These are phyloP conservation scores for Marcusenius ussheri DNA, from an alignment of 2,113 vertebrate genomes.

Conservation along the genomic window DNA sequence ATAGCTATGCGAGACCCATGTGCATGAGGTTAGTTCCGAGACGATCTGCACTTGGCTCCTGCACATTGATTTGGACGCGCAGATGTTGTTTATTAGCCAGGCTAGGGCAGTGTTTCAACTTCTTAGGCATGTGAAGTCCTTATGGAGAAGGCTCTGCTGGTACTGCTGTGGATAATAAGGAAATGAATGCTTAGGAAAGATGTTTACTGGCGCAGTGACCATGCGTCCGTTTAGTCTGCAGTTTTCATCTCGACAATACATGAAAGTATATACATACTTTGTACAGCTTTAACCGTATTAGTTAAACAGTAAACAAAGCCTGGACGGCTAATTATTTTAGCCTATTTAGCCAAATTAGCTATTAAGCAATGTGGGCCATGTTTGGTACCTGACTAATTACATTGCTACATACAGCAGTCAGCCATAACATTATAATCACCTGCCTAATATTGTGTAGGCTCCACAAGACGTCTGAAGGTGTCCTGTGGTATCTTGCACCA, in stretches of 20 bases:
- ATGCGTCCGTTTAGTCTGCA: background rate
- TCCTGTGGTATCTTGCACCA: background rate
- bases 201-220: background rate
- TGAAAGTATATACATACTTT: background rate
- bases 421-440: background rate
- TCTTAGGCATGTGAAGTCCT: background rate
- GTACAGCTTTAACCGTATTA: background rate
- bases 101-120: background rate
- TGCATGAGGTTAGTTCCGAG: background rate
- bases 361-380: background rate
- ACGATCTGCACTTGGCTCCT: background rate
- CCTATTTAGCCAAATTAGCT: background rate
- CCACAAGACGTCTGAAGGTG: background rate
- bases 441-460: background rate
- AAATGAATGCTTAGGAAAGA: background rate
- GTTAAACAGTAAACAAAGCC: background rate
- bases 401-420: background rate
- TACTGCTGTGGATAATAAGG: background rate
- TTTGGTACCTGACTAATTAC: background rate
- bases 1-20: background rate
- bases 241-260: background rate
- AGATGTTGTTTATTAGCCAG: background rate
- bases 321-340: background rate
- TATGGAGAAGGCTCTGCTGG: background rate
- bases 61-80: background rate